Evolutionary conservation across 2,797 vertebrate species (phyloP).

Genomic region (Sorex maritimensis): DNA sequence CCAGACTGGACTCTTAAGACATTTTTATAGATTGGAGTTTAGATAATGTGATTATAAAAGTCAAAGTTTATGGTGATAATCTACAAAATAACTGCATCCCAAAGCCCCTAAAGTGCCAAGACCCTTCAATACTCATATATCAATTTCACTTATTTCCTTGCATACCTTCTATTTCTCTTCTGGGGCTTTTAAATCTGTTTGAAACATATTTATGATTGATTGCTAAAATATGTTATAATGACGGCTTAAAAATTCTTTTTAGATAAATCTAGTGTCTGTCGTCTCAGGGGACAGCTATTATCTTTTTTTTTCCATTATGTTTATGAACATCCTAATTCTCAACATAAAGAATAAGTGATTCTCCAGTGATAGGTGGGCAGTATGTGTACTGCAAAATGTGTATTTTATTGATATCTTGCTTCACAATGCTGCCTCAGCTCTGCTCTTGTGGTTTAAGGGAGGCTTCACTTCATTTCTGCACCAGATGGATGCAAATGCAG

Average conservation of each 20-base stretch:
- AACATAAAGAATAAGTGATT: background rate
- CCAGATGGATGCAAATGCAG: too few relatives aligned
- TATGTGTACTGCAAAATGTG: background rate
- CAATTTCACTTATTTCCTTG: background rate
- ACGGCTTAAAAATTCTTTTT: background rate
- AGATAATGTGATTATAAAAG: too few relatives aligned
- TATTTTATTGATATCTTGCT: background rate
- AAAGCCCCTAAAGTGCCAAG: too few relatives aligned
- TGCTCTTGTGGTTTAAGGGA: background rate
- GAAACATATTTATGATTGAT: background rate
- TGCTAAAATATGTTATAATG: background rate
- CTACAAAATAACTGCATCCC: too few relatives aligned
- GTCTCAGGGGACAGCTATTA: background rate
- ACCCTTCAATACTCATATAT: background rate
- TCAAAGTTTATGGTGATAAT: too few relatives aligned
- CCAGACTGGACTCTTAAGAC: too few relatives aligned
- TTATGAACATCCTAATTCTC: background rate
- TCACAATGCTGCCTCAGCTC: background rate
- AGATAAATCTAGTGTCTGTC: background rate
- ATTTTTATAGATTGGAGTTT: too few relatives aligned
- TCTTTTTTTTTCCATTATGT: background rate
- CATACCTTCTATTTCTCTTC: background rate
- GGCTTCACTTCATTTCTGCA: too few relatives aligned
- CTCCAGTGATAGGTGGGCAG: background rate
- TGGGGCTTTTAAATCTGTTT: background rate